phyloP scores from a whole-genome alignment of 2,797 vertebrate genomes.

The Tadarida brasiliensis region DNA sequence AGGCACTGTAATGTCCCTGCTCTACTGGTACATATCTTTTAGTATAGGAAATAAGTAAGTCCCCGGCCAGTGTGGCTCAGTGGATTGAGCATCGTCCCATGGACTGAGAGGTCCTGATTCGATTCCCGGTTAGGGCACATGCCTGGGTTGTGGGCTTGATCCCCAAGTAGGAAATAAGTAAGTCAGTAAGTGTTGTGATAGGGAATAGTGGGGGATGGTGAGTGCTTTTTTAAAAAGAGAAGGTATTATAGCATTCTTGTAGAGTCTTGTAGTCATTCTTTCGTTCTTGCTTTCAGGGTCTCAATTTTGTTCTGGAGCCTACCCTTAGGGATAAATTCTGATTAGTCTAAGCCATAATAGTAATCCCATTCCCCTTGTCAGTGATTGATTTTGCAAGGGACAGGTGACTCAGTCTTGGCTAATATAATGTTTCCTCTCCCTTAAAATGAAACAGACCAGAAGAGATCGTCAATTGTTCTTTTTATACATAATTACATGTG shows the following conservation, averaged over 20 bases:
- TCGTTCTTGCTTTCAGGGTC: constrained; percentile 24
- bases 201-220: neutral
- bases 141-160: too few relatives aligned
- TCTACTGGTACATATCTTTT: neutral
- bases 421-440: constrained; percentile 10
- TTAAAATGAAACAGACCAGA: constrained; percentile 12
- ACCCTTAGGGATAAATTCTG: neutral
- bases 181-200: neutral
- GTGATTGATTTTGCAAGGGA: constrained; percentile 41
- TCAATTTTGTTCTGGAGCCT: neutral
- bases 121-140: too few relatives aligned
- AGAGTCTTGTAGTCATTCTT: neutral
- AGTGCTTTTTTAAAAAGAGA: neutral
- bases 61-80: neutral
- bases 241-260: neutral
- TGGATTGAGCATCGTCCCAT: too few relatives aligned
- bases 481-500: constrained; percentile 27
- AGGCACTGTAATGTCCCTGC: neutral
- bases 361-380: neutral
- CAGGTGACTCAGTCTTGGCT: neutral
- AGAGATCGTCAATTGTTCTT: neutral
- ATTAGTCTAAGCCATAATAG: constrained; percentile 21
- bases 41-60: constrained; percentile 4
- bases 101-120: too few relatives aligned
- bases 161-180: neutral